phyloP scores from a whole-genome alignment of 1,140 invertebrate genomes.

The Catajapyx aquilonaris region DNA sequence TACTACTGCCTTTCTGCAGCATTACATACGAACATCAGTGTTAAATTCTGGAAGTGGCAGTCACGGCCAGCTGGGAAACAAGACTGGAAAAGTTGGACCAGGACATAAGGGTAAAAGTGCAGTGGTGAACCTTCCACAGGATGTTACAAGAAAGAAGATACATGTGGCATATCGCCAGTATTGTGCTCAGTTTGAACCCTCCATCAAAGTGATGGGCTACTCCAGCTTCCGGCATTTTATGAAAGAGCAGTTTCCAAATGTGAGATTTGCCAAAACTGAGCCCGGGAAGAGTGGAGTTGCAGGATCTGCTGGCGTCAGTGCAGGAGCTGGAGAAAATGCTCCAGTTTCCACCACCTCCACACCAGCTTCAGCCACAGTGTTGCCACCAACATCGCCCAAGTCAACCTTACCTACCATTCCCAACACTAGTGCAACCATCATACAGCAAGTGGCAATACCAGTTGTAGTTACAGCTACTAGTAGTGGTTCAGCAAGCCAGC shows the following conservation, averaged over 20 bases:
- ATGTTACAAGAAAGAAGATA: slow-evolving; percentile 44
- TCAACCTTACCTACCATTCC: no score
- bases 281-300: slow-evolving; percentile 15
- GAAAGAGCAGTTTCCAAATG: slow-evolving; percentile 56
- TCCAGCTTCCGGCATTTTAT: slow-evolving; percentile 57
- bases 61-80: slow-evolving; percentile 8
- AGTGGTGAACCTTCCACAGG: slow-evolving; percentile 37
- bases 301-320: slow-evolving; percentile 24
- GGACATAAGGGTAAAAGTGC: slow-evolving; percentile 24
- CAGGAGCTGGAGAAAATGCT: slow-evolving; percentile 19
- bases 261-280: slow-evolving; percentile 47
- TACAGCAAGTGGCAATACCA: no score
- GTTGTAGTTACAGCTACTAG: not conserved
- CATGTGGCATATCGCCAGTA: slow-evolving; percentile 50
- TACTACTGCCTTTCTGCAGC: slow-evolving; percentile 49
- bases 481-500: not conserved
- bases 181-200: slow-evolving; percentile 27
- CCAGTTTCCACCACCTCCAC: not conserved
- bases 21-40: slow-evolving; percentile 27
- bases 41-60: slow-evolving; percentile 20
- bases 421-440: no score
- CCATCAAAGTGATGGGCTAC: slow-evolving; percentile 50
- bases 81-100: slow-evolving; percentile 15
- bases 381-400: no score
- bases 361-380: no score